phyloP scores from a whole-genome alignment of 2,797 vertebrate genomes.

The Fistularia tabacaria region DNA sequence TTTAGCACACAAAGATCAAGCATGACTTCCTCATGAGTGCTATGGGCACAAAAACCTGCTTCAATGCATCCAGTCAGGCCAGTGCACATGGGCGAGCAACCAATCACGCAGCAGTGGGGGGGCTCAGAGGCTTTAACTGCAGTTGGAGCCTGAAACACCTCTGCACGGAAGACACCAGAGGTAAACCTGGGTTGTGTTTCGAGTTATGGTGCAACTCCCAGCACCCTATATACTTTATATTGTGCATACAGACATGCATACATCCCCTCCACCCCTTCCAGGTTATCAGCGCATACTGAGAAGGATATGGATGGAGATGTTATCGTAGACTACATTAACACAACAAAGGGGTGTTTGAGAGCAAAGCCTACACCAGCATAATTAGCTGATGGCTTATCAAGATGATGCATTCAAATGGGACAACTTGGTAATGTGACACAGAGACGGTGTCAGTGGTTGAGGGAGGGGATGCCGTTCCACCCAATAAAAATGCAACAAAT shows the following conservation, averaged over 20 bases:
- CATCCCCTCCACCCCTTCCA: constrained; percentile 30
- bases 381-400: constrained; percentile 44
- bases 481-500: background rate
- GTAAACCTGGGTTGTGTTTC: constrained; percentile 43
- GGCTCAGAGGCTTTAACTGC: constrained; percentile 3
- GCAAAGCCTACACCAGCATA: constrained; percentile 32
- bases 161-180: constrained; percentile 37
- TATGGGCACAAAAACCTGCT: constrained; percentile 56
- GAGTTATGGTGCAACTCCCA: constrained; percentile 35
- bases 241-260: constrained; percentile 38
- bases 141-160: constrained; percentile 11
- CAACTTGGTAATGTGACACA: constrained; percentile 39
- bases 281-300: constrained; percentile 51
- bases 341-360: constrained; percentile 62
- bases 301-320: constrained; percentile 64
- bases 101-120: constrained; percentile 18
- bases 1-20: constrained; percentile 67
- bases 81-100: constrained; percentile 34
- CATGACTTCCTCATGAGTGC: constrained; percentile 66
- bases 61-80: constrained; percentile 48
- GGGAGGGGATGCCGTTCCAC: constrained; percentile 38
- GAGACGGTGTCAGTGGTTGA: constrained; percentile 6
- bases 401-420: constrained; percentile 48
- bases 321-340: constrained; percentile 60
- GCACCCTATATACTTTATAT: constrained; percentile 4